Conservation (phyloP, 2,888 invertebrate genomes). For the Drosophila emarginata region DNA sequence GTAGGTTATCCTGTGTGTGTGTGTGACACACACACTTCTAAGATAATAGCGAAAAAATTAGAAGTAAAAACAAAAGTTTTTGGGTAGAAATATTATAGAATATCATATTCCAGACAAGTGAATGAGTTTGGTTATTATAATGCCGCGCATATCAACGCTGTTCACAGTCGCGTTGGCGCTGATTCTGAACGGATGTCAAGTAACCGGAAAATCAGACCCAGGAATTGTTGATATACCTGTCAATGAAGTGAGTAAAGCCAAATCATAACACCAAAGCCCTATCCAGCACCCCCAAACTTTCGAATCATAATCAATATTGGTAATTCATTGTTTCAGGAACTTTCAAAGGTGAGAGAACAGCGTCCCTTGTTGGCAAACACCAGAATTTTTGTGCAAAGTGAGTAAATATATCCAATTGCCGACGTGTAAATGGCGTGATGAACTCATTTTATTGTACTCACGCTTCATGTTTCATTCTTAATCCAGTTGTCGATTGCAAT, state of each 20-base stretch:
- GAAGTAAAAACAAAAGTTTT: not conserved
- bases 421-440: constrained; percentile 30
- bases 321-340: constrained; percentile 47
- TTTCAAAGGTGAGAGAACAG: constrained; percentile 69
- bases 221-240: constrained; percentile 52
- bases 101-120: constrained; percentile 8
- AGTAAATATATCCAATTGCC: constrained; percentile 74
- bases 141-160: constrained; percentile 37
- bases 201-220: constrained; percentile 56
- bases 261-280: constrained; percentile 22
- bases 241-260: constrained; percentile 49
- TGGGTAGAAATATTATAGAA: not conserved
- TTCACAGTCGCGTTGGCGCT: constrained; percentile 49
- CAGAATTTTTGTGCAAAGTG: constrained; percentile 87
- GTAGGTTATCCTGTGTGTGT: not conserved
- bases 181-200: constrained; percentile 21
- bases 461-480: not conserved
- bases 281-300: not conserved
- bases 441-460: constrained; percentile 24
- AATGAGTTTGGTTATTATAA: constrained; percentile 5
- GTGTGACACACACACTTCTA: not conserved
- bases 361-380: constrained; percentile 88
- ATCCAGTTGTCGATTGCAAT: constrained; percentile 83
- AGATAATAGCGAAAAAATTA: not conserved
- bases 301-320: constrained; percentile 8